phyloP scores from a whole-genome alignment of 1,140 invertebrate species.

The Lordiphosa collinella region DNA sequence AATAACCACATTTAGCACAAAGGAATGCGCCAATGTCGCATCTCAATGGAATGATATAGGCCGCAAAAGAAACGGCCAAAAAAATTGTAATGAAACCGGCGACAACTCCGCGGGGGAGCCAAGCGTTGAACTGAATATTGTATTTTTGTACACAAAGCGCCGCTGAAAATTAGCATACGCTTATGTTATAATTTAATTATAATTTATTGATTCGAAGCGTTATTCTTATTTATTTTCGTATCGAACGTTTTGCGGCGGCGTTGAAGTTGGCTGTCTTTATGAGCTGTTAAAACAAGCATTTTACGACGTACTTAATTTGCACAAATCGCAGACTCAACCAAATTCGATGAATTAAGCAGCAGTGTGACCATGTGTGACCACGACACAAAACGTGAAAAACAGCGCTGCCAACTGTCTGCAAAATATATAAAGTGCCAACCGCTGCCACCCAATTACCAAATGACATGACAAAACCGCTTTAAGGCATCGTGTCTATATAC shows the following conservation, averaged over 20 bases:
- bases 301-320: constrained; percentile 67
- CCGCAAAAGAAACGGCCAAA: constrained; percentile 32
- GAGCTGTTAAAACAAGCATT: constrained; percentile 74
- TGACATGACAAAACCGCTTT: constrained; percentile 79
- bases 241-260: constrained; percentile 49
- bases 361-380: constrained; percentile 47
- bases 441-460: constrained; percentile 79
- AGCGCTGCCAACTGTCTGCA: constrained; percentile 53
- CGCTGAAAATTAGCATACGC: constrained; percentile 61
- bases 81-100: constrained; percentile 40
- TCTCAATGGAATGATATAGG: constrained; percentile 27
- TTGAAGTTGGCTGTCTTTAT: constrained; percentile 71
- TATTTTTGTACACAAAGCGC: constrained; percentile 17
- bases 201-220: constrained; percentile 74
- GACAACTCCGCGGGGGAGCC: constrained; percentile 56
- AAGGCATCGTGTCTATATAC: constrained; percentile 69
- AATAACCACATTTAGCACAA: constrained; percentile 29
- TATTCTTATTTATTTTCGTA: constrained; percentile 47
- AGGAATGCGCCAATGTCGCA: constrained; percentile 11
- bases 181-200: constrained; percentile 78
- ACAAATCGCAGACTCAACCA: constrained; percentile 35
- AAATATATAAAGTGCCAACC: constrained; percentile 79
- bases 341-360: constrained; percentile 21
- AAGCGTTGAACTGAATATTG: neutral
- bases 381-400: neutral